These are phyloP conservation scores for Papilio gigon DNA, from an alignment of 2,888 invertebrate genomes.

Conservation along the genomic window DNA sequence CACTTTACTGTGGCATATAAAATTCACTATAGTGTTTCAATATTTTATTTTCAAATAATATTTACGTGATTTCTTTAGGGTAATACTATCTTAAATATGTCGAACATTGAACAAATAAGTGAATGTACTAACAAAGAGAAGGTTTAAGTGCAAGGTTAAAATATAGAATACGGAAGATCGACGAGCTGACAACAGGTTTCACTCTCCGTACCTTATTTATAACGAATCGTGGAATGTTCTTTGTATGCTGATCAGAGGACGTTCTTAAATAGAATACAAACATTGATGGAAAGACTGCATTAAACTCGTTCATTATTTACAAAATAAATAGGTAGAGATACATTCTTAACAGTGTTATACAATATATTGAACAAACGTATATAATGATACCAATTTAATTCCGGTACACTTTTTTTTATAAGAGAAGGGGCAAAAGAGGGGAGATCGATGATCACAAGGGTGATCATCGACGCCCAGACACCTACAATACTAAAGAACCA, in stretches of 20 bases:
- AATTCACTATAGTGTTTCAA: too few relatives aligned
- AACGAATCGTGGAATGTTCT: conserved; percentile 32
- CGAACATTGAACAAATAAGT: conserved; percentile 15
- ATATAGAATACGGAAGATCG: conserved; percentile 43
- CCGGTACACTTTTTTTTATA: too few relatives aligned
- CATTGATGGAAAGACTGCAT: neutral
- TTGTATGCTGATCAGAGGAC: conserved; percentile 36
- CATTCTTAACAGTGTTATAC: too few relatives aligned
- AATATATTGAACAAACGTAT: neutral
- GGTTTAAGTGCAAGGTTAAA: conserved; percentile 40
- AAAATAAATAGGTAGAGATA: neutral
- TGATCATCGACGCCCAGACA: too few relatives aligned
- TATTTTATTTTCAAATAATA: too few relatives aligned
- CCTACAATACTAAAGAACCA: too few relatives aligned
- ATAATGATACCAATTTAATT: too few relatives aligned
- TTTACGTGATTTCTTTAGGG: too few relatives aligned
- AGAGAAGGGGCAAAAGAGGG: too few relatives aligned
- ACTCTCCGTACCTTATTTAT: conserved; percentile 36
- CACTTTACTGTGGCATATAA: too few relatives aligned
- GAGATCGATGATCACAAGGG: too few relatives aligned
- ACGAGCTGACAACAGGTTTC: conserved; percentile 32
- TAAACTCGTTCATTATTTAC: neutral
- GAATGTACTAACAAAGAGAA: conserved; percentile 31
- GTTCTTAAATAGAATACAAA: conserved; percentile 31
- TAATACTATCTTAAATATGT: neutral